phyloP scores from a whole-genome alignment of 1,140 invertebrate genomes.

The Penaeus chinensis region DNA sequence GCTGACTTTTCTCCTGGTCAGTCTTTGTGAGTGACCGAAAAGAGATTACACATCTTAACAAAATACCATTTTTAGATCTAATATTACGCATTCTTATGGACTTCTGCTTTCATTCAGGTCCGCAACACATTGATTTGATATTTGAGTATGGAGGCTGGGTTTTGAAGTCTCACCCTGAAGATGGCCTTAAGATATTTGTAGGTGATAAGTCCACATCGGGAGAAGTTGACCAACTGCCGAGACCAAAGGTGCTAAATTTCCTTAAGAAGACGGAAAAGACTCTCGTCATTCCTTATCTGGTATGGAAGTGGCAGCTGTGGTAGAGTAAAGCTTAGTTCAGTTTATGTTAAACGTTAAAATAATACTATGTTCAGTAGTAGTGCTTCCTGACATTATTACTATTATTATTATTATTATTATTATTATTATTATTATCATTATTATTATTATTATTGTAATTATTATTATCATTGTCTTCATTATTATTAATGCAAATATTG shows the following conservation, averaged over 20 bases:
- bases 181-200: constrained; percentile 94
- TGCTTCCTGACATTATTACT: no score
- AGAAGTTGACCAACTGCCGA: constrained; percentile 79
- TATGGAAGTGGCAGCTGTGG: constrained; percentile 65
- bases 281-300: constrained; percentile 89
- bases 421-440: no score
- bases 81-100: no score
- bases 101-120: constrained; percentile 70
- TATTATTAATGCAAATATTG: no score
- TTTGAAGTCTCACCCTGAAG: constrained; percentile 84
- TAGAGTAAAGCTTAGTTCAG: not conserved
- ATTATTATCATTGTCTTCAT: no score
- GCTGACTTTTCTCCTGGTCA: no score
- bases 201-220: constrained; percentile 75
- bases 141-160: constrained; percentile 97
- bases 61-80: no score
- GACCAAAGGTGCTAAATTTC: constrained; percentile 90
- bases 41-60: no score
- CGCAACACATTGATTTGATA: constrained; percentile 89
- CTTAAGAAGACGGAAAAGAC: constrained; percentile 82
- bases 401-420: no score
- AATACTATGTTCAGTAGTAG: not conserved
- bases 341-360: not conserved
- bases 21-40: no score
- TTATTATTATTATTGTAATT: no score